Base-by-base conservation (phyloP, 2,888 invertebrate species). In the Meliscaeva auricollis region DNA sequence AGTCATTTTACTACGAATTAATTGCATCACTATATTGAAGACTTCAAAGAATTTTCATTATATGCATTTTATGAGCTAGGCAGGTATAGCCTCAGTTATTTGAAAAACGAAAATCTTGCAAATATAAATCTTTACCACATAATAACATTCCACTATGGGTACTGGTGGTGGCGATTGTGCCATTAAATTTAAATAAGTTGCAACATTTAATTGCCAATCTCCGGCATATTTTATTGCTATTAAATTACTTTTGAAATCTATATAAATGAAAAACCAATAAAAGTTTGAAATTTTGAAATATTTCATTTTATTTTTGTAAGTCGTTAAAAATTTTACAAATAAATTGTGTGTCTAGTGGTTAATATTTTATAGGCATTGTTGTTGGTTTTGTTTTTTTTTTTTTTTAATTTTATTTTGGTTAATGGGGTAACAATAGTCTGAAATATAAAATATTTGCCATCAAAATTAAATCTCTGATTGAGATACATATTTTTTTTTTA, bases 211-310 rank as follows among this genome's bases (percentile, higher is more conserved):
- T 46, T 38, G 50, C 60, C 32, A 41, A 73, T 73, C 48, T 50
- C 72, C 38, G 60, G 32, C 72, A 48, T 44, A 54, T 74, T 74
- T 74, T 64, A 74, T 74, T 44, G 20, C 32, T 41, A 30, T 64
- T 74, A 62, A 74, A 74, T 64, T 54, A 64, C 54, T 64, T 64
- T 64, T 41, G 54, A 64, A 74, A 54, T 64, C 30, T 35, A 38
- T 50, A 13, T 30, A 22, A 50, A 66, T 35, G 20, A 54, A 64
- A 52, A 50, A 38, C 35, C 26, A 41, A 52, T 35, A 52, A 68
- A 52, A 73, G 0, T 41, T n/a, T 30, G 11, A 15, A 22, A 62
- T 64, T 62, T 74, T 52, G 17, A 73, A 73, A 73, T 62, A 62
- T 41, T 58, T 35, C 17, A 22, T 13, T 46, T 35, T 56, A 35